These are phyloP conservation scores for Coilia nasus DNA, from an alignment of 2,797 vertebrate species.

Conservation along the genomic window DNA sequence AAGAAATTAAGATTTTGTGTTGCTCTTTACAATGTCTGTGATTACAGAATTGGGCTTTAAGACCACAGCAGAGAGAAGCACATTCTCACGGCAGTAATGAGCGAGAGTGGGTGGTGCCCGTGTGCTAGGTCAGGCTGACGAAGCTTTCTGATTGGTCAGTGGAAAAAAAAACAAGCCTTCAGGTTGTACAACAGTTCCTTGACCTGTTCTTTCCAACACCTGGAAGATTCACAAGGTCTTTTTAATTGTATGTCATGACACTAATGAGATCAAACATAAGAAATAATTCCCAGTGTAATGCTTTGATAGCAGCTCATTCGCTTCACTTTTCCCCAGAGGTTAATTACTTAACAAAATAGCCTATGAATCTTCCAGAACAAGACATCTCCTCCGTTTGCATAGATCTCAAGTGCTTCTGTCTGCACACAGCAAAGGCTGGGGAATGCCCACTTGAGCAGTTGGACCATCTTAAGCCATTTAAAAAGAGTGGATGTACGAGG, in stretches of 20 bases:
- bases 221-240: neutral
- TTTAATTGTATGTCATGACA: conserved; percentile 16
- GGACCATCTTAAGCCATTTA: neutral
- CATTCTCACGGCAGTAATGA: neutral
- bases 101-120: neutral
- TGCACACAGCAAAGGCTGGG: neutral
- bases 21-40: conserved; percentile 7
- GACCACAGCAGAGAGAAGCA: neutral
- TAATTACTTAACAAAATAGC: conserved; percentile 21
- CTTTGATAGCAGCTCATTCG: neutral
- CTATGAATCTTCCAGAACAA: neutral
- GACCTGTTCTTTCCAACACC: conserved; percentile 19
- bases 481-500: neutral
- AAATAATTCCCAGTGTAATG: neutral
- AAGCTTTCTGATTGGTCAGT: neutral
- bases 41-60: neutral
- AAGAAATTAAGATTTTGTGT: conserved; percentile 6
- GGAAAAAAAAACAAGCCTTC: neutral
- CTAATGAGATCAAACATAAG: neutral
- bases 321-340: neutral
- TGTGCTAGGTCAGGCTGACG: neutral
- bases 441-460: neutral
- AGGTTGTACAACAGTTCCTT: neutral
- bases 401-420: neutral
- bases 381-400: neutral